A percentile compares a stretch with the other conserved stretches of the same genome.
These are phyloP conservation scores for Agonopterix arenella DNA, from an alignment of 2,888 invertebrate genomes.

Conservation along the genomic window DNA sequence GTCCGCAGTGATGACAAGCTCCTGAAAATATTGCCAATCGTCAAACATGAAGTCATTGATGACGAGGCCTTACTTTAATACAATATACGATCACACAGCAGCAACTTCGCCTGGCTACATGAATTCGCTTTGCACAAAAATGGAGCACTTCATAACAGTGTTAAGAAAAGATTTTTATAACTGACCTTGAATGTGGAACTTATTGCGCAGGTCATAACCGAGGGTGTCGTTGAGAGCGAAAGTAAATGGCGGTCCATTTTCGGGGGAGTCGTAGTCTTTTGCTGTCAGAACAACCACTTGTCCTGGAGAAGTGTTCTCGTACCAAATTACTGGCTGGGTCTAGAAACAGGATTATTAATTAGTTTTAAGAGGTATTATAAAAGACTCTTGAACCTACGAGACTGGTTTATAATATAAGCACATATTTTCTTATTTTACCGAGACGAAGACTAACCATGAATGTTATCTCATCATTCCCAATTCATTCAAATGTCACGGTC, in stretches of 20 bases:
- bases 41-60: no score
- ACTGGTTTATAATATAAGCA: background rate
- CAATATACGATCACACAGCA: background rate
- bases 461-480: background rate
- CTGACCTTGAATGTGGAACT: conserved; percentile 83
- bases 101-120: background rate
- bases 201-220: conserved; percentile 80
- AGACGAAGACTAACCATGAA: background rate
- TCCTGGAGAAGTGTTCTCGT: conserved; percentile 85
- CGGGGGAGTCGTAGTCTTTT: conserved; percentile 87
- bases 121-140: background rate
- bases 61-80: no score
- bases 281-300: conserved; percentile 83
- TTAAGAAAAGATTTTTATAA: background rate
- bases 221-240: conserved; percentile 82
- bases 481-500: background rate
- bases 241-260: conserved; percentile 91
- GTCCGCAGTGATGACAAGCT: background rate
- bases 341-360: conserved; percentile 26
- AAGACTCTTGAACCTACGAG: background rate
- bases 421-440: background rate
- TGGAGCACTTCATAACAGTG: background rate
- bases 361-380: background rate
- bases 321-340: conserved; percentile 89
- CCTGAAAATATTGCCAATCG: background rate